Evolutionary conservation across 1,140 invertebrate genomes (phyloP).

Genomic region (Ceratosolen fusciceps): DNA sequence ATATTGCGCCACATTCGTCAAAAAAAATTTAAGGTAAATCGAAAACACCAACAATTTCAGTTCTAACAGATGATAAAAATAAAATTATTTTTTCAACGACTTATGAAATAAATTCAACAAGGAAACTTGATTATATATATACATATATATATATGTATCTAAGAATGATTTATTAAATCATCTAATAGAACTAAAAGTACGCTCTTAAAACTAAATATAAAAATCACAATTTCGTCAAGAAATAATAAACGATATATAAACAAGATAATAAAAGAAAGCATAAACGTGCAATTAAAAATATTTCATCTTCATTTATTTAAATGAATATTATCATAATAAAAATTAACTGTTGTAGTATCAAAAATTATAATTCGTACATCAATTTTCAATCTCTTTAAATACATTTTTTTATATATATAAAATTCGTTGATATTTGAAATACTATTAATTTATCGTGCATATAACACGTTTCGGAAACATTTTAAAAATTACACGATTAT

Average conservation of each 20-base stretch:
- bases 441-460: too few relatives aligned
- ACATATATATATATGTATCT: background rate
- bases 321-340: background rate
- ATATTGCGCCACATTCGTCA: background rate
- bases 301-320: background rate
- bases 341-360: background rate
- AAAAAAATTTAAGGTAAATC: constrained; percentile 17
- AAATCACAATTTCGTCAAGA: background rate
- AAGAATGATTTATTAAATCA: constrained; percentile 1
- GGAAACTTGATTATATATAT: background rate
- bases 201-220: background rate
- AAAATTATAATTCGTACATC: background rate
- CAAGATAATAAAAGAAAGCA: too few relatives aligned
- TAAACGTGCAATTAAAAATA: background rate
- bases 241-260: too few relatives aligned
- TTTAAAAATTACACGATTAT: too few relatives aligned
- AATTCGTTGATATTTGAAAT: too few relatives aligned
- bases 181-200: constrained; percentile 6
- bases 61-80: background rate
- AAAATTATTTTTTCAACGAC: constrained; percentile 9
- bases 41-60: background rate
- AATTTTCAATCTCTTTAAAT: too few relatives aligned
- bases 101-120: background rate
- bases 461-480: too few relatives aligned
- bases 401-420: too few relatives aligned